These are phyloP conservation scores for Myotis vivesi DNA, from an alignment of 2,797 vertebrate species.

Conservation along the genomic window DNA sequence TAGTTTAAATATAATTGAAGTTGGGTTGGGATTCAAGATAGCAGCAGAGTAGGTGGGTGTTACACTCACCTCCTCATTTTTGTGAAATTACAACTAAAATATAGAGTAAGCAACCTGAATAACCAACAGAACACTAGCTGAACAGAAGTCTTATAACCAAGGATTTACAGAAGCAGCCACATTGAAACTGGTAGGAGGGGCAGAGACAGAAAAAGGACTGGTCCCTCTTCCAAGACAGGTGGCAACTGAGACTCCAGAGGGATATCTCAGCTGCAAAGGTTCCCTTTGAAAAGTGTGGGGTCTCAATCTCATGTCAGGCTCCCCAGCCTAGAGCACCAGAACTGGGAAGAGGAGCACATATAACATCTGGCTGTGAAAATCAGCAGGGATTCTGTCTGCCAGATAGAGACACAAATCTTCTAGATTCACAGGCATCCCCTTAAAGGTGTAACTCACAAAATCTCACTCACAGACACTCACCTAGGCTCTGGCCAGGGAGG, in stretches of 20 bases:
- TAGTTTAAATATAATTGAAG: conserved; percentile 29
- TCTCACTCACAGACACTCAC: background rate
- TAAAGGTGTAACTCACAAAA: background rate
- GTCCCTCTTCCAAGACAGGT: background rate
- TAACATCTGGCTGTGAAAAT: background rate
- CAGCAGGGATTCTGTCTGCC: background rate
- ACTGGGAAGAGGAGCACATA: background rate
- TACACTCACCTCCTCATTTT: background rate
- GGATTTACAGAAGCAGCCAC: background rate
- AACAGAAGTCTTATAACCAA: background rate
- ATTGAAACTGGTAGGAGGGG: background rate
- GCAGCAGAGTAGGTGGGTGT: background rate
- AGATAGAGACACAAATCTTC: background rate
- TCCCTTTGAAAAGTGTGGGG: background rate
- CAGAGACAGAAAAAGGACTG: background rate
- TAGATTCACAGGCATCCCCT: background rate
- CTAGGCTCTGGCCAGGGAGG: background rate
- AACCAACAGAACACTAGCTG: background rate
- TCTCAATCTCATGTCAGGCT: background rate
- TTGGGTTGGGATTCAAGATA: background rate
- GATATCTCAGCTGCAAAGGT: background rate
- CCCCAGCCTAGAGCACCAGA: background rate
- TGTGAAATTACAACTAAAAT: background rate
- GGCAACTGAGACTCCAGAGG: background rate
- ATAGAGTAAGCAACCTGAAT: background rate